Percentiles rank a stretch among this genome's conserved stretches.
These are phyloP conservation scores for Athalia circularis DNA, from an alignment of 2,888 invertebrate species.

Conservation along the genomic window DNA sequence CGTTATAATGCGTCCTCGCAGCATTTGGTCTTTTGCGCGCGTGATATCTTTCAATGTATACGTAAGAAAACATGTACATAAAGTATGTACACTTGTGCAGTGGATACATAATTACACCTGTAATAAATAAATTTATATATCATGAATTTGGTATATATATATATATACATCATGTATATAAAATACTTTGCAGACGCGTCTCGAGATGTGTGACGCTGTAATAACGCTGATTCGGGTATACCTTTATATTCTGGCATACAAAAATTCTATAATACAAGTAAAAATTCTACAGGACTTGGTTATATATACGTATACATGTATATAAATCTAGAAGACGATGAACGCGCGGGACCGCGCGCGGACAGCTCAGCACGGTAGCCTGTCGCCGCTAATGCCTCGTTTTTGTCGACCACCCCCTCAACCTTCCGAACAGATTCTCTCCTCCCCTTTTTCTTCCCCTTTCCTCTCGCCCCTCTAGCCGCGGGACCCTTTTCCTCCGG, in stretches of 20 bases:
- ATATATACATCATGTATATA: no score
- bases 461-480: slow-evolving; percentile 33
- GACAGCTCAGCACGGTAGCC: slow-evolving; percentile 59
- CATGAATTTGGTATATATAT: no score
- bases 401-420: slow-evolving; percentile 56
- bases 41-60: no score
- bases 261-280: slow-evolving; percentile 58
- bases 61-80: no score
- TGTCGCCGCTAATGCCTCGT: slow-evolving; percentile 66
- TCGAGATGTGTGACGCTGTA: slow-evolving; percentile 53
- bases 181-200: no score
- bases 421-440: slow-evolving; percentile 18
- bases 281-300: slow-evolving; percentile 57
- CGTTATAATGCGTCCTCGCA: slow-evolving; percentile 49
- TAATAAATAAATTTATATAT: no score
- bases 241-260: no score
- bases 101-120: no score
- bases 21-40: no score
- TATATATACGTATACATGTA: not conserved
- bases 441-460: slow-evolving; percentile 44
- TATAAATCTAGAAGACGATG: slow-evolving; percentile 51
- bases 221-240: slow-evolving; percentile 67
- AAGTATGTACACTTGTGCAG: no score
- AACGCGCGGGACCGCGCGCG: slow-evolving; percentile 66
- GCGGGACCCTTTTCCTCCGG: slow-evolving; percentile 41